Percentiles rank a stretch among this genome's conserved stretches.
Evolutionary conservation across 2,797 vertebrate species (phyloP).

Genomic region (Gadopsis bispinosus): DNA sequence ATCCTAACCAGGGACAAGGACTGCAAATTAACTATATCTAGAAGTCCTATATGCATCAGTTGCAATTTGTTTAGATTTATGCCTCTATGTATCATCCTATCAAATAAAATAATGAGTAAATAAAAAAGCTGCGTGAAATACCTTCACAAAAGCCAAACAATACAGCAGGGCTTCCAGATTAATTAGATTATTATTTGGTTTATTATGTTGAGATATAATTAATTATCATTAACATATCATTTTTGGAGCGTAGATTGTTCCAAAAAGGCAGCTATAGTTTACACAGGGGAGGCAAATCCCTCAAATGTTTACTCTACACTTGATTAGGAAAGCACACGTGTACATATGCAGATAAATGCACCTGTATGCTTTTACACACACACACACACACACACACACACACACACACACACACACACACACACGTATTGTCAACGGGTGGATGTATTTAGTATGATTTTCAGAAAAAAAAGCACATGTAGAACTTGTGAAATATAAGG

Average conservation of each 20-base stretch:
- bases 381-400: background rate
- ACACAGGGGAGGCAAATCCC: constrained; percentile 19
- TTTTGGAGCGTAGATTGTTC: constrained; percentile 13
- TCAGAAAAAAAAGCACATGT: background rate
- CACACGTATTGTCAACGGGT: background rate
- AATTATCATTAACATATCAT: constrained; percentile 30
- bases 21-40: too few relatives aligned
- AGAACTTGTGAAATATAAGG: constrained; percentile 2
- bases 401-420: background rate
- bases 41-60: too few relatives aligned
- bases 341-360: constrained; percentile 17
- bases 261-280: constrained; percentile 13
- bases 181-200: constrained; percentile 7
- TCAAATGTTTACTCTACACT: constrained; percentile 29
- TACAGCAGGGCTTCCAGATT: background rate
- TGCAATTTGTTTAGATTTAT: too few relatives aligned
- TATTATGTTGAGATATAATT: constrained; percentile 27
- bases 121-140: background rate
- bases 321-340: constrained; percentile 20
- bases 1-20: too few relatives aligned
- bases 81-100: too few relatives aligned
- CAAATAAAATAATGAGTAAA: too few relatives aligned
- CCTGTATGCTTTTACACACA: background rate
- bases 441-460: background rate
- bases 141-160: constrained; percentile 4